Base-by-base conservation (phyloP, 2,888 invertebrate species). In the Synanthedon myopaeformis region DNA sequence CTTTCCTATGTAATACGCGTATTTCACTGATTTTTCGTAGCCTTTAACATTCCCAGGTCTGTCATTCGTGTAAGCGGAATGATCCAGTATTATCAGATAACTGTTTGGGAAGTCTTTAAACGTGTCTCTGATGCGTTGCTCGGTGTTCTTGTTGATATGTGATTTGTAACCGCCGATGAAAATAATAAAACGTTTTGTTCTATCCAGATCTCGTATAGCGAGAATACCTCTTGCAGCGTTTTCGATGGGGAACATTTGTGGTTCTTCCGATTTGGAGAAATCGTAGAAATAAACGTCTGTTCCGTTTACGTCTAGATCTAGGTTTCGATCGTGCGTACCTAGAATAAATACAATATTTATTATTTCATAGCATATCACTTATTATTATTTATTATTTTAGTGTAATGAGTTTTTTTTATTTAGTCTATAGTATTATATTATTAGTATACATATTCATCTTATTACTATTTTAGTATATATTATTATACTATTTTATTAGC, bases 21-120 rank as follows among this genome's bases (percentile, higher is more conserved):
- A 75, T 57, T 64, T 74, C 5, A 85, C 83, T 0, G 86, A 79
- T 54, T 85, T 69, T 55, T 81, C 81, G 55, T 86, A 87, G 53
- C 84, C 78, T 56, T 76, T 80, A 1, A 76, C 72, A 12, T 69
- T 59, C 0, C 84, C 83, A 42, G 70, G 66, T 0, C 70, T 70
- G 41, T 79, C 75, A 51, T 85, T 76, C 0, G 86, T 87, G 57
- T 86, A 87, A 0, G 66, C 66, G 1, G 82, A 83, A 61, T 86
- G 87, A 52, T 87, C 86, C 0, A 86, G 61, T n/a, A 87, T 83
- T 42, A 85, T 80, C 1, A 87, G 60, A 52, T 85, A 85, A 55
- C 76, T 82, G 42, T 84, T 76, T 0, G 83, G 80, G 41, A 72
- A 68, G 42, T 70, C 66, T 51, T 66, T 69, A 56, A 85, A 85